These are phyloP conservation scores for Morone chrysops DNA, from an alignment of 2,113 vertebrate genomes.

Conservation along the genomic window DNA sequence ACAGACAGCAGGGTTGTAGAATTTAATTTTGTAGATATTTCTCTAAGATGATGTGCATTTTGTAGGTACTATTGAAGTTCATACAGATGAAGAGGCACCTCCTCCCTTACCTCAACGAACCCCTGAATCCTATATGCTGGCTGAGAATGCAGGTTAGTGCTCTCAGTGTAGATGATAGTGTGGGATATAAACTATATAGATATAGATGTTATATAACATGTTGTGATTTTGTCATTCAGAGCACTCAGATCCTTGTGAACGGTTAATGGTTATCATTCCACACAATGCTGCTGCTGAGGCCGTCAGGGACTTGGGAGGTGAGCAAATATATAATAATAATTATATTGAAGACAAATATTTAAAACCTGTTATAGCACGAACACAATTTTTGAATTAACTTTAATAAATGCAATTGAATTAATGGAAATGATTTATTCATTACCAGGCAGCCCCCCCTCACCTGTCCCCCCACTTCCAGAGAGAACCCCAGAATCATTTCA, in stretches of 20 bases:
- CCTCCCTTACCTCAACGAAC: conserved; percentile 94
- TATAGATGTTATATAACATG: background rate
- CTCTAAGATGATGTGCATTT: conserved; percentile 3
- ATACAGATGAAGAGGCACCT: conserved; percentile 83
- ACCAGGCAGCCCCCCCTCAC: conserved; percentile 73
- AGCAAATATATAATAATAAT: background rate
- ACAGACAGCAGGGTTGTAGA: background rate
- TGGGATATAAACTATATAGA: background rate
- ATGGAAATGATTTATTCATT: background rate
- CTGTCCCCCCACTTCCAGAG: conserved; percentile 90
- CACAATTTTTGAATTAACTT: background rate
- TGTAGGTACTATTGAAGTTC: conserved; percentile 31
- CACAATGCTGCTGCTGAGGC: conserved; percentile 51
- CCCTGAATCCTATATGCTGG: conserved; percentile 91
- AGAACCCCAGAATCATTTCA: conserved; percentile 94
- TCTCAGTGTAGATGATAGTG: background rate
- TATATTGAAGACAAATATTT: background rate
- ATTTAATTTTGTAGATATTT: background rate
- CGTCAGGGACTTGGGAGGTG: conserved; percentile 49
- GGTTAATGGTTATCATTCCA: conserved; percentile 65
- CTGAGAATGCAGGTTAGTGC: conserved; percentile 77
- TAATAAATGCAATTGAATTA: background rate
- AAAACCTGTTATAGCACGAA: background rate
- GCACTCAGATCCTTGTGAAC: conserved; percentile 14
- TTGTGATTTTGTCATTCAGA: conserved; percentile 29